phyloP scores from a whole-genome alignment of 2,888 invertebrate genomes.

The Eilema caniola region DNA sequence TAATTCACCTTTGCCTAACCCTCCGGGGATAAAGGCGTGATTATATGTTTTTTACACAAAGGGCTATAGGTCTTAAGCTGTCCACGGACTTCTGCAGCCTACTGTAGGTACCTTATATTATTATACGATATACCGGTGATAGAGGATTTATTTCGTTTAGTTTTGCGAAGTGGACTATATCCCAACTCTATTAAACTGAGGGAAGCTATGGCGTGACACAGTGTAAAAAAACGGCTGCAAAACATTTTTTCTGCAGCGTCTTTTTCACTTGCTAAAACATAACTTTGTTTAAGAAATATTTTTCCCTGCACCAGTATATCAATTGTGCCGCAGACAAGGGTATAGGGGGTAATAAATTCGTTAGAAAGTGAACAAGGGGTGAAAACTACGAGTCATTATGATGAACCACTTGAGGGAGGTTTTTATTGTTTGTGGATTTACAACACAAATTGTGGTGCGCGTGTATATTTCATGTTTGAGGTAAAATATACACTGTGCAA shows the following conservation, averaged over 20 bases:
- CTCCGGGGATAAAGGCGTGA: no score
- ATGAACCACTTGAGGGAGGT: conserved; percentile 38
- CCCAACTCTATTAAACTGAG: no score
- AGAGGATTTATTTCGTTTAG: no score
- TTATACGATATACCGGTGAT: no score
- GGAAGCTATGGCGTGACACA: no score
- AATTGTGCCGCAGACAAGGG: conserved; percentile 38
- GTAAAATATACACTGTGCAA: background rate
- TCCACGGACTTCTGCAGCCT: no score
- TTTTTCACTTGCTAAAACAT: conserved; percentile 12
- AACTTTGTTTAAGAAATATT: conserved; percentile 20
- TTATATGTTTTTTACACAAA: no score
- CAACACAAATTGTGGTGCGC: conserved; percentile 21
- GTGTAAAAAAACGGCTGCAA: background rate
- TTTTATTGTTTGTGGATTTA: conserved; percentile 47
- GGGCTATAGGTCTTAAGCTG: no score
- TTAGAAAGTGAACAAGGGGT: conserved; percentile 62
- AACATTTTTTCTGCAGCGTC: background rate
- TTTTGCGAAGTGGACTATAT: no score
- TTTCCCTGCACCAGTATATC: conserved; percentile 43
- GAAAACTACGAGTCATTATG: conserved; percentile 73
- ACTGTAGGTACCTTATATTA: no score
- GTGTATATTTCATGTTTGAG: conserved; percentile 13
- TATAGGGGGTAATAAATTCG: conserved; percentile 65
- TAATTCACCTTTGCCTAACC: no score